A percentile compares a stretch with the other conserved stretches of the same genome.
phyloP scores from a whole-genome alignment of 2,888 invertebrate species.

The Dolomedes plantarius region DNA sequence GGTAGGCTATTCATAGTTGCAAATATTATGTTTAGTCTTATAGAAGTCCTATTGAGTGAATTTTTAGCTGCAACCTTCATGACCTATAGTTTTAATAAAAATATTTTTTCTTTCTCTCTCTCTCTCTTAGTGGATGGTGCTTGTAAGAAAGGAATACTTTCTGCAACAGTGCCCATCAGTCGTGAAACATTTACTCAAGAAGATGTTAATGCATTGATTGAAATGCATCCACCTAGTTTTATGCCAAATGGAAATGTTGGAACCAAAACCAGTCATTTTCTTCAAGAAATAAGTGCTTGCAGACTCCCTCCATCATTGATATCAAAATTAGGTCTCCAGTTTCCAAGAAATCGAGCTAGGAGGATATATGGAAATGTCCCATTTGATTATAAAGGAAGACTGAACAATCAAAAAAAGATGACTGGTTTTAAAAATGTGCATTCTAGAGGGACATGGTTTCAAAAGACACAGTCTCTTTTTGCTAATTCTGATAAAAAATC shows the following conservation, averaged over 20 bases:
- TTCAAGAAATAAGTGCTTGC: constrained; percentile 78
- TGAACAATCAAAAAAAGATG: not conserved
- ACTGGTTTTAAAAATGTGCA: not conserved
- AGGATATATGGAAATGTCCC: constrained; percentile 78
- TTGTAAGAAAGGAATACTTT: constrained; percentile 73
- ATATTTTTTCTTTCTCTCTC: not conserved
- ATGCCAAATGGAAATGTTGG: constrained; percentile 81
- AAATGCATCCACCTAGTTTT: constrained; percentile 76
- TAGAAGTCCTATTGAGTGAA: too few species aligned
- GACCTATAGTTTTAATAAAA: not conserved
- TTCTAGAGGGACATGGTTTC: not conserved
- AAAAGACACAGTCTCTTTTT: not conserved
- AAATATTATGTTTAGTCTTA: too few species aligned
- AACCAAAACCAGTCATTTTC: constrained; percentile 79
- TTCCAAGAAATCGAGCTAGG: constrained; percentile 75
- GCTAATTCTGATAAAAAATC: not conserved
- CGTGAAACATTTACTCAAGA: constrained; percentile 75
- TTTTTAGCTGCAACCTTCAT: too few species aligned
- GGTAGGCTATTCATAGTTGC: too few species aligned
- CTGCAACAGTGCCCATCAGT: constrained; percentile 74
- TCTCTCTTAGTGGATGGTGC: not conserved
- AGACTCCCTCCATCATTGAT: constrained; percentile 78
- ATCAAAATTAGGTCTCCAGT: constrained; percentile 77
- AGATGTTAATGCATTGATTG: constrained; percentile 75
- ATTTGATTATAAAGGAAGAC: constrained; percentile 76